Base-by-base conservation (phyloP, 2,113 vertebrate species). In the Oreochromis niloticus region DNA sequence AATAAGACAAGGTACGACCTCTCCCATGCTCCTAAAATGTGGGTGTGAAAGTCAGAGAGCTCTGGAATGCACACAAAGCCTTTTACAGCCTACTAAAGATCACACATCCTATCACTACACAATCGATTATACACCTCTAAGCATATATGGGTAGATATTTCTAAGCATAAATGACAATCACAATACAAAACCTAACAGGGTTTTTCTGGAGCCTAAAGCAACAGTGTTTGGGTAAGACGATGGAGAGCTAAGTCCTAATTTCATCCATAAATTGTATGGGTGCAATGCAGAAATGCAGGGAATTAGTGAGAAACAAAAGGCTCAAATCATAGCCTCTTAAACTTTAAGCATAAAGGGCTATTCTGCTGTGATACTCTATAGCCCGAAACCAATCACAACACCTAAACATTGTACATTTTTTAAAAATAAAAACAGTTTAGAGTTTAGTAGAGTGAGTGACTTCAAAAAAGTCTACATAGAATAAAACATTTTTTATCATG, bases 331-430 rank as follows among this genome's bases (percentile, higher is more conserved):
- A 0, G 0, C 13, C 13, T 30, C 41, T 30, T 48, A 27, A 75
- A 48, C 41, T 7, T 48, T 1, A 75, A 75, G 71, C 16, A 30
- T 30, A 0, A 46, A 2, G 4, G 24, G 0, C 19, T 66, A 48
- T 75, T 30, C 0, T 19, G 0, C 9, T 0, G 24, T 32, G 27
- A 32, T 19, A 48, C 0, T 75, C 43, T 17, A 19, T 32, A 12
- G 43, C 46, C 43, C 71, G 12, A 75, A 75, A 50, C 16, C 71
- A 75, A 32, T 24, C 12, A 27, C 5, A 75, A 75, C 1, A 2
- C 41, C 14, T 7, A 17, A 73, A 46, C 5, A 73, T 73, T 46
- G 22, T 46, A 27, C 41, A 73, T 48, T 73, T 73, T 11, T 2
- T 30, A 43, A 52, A 46, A 27, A 17, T 10, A 27, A 27, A 46